Evolutionary conservation across 2,888 invertebrate species (phyloP), one percentile per base, ranked within the genome.

Genomic region (Harpagoxenus sublaevis): DNA sequence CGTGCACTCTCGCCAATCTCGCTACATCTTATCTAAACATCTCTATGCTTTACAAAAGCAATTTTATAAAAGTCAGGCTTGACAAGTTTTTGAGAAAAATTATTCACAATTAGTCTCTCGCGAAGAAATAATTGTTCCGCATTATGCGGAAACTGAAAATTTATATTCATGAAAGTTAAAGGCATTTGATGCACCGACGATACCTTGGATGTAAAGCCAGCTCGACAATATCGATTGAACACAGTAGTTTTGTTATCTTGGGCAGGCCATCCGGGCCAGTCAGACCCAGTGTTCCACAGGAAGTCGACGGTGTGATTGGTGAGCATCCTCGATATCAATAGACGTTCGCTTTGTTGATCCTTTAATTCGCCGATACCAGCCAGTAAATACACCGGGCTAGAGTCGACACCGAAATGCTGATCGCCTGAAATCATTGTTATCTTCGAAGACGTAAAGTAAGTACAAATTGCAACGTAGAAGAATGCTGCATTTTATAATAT

Each of bases 131-230:
- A 51, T 48, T 10, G 10, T 31, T 48, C 12, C 42, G 9, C 28
- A 9, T 66, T 66, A 35, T 51, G 8, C 35, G 10, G n/a, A 12
- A 74, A 45, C 9, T 15, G 5, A 51, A 51, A 75, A 45, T 68
- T 55, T 18, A 62, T 31, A 9, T 8, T 39, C 12, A 23, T 60
- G 12, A 42, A 18, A 65, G 15, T 65, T 65, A 53, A 18, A 77
- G n/a, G 8, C 5, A 62, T n/a, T 70, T 15, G 4, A 57, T 3
- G 3, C 3, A 45, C 5, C 15, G 45, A 70, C 12, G 65, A 83
- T 94, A 98, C 98, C 96, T 99, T 99, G 0, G 99, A 98, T 0
- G 99, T 99, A 94, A 99, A 99, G 75, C 97, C 96, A 0, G 98
- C 98, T 92, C 98, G 96, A 90, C 97, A 97, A 95, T 98, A 99